These are phyloP conservation scores for Dorcus parallelipipedus DNA, from an alignment of 2,888 invertebrate genomes.

Conservation along the genomic window DNA sequence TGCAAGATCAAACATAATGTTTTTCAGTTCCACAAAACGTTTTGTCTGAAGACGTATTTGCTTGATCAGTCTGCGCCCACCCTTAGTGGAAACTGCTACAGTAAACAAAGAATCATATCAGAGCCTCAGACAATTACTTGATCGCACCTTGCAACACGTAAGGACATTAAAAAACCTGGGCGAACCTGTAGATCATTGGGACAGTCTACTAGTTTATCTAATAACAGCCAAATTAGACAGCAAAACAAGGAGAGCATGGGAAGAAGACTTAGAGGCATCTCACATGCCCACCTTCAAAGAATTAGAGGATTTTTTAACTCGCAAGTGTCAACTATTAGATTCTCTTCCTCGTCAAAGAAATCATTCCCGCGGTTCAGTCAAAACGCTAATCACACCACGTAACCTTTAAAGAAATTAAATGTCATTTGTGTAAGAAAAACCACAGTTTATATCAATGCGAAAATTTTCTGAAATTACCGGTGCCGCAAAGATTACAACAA, in stretches of 20 bases:
- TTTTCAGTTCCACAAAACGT: too few relatives aligned
- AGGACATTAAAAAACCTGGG: constrained; percentile 24
- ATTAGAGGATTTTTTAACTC: constrained; percentile 21
- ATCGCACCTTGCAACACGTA: constrained; percentile 25
- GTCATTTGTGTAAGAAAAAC: not conserved
- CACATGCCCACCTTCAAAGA: constrained; percentile 13
- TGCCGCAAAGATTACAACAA: not conserved
- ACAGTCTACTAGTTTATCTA: constrained; percentile 24
- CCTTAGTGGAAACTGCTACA: constrained; percentile 19
- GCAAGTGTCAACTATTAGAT: constrained; percentile 16
- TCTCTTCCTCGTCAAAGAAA: not conserved
- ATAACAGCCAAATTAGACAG: constrained; percentile 22
- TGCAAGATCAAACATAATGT: too few relatives aligned
- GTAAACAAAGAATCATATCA: constrained; percentile 15
- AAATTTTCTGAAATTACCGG: not conserved
- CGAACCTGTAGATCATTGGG: constrained; percentile 25
- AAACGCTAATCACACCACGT: not conserved
- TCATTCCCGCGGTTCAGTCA: not conserved
- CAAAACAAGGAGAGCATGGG: constrained; percentile 25
- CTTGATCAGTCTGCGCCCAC: too few relatives aligned
- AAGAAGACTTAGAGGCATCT: constrained; percentile 7
- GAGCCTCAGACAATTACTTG: constrained; percentile 22
- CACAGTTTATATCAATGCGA: not conserved
- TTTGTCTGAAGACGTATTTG: too few relatives aligned
- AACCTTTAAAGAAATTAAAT: not conserved